Evolutionary conservation across 2,888 invertebrate species (phyloP).

Genomic region (Hirtodrosophila alboralis): DNA sequence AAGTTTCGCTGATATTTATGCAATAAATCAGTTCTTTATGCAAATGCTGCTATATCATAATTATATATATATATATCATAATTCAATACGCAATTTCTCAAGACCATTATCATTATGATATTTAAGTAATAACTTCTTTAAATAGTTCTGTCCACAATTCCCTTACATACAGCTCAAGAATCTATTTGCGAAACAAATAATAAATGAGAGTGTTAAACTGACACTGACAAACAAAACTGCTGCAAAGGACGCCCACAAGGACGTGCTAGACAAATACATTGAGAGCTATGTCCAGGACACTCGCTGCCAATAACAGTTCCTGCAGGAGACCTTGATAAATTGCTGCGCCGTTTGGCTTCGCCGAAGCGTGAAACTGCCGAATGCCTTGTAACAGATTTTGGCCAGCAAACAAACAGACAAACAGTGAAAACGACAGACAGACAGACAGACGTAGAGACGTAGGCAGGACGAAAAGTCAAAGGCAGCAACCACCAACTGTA

Average conservation of each 20-base stretch:
- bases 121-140: conserved; percentile 9
- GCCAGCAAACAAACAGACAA: conserved; percentile 50
- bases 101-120: background rate
- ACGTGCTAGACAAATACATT: conserved; percentile 21
- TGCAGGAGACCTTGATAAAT: conserved; percentile 77
- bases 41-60: too few species aligned
- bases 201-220: conserved; percentile 71
- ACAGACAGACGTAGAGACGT: conserved; percentile 25
- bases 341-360: conserved; percentile 60
- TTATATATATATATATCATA: too few species aligned
- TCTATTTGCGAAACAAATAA: conserved; percentile 59
- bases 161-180: conserved; percentile 32
- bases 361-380: conserved; percentile 67
- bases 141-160: conserved; percentile 21
- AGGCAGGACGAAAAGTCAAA: conserved; percentile 55
- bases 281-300: conserved; percentile 68
- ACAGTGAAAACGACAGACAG: conserved; percentile 16
- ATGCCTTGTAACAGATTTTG: conserved; percentile 80
- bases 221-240: conserved; percentile 58
- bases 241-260: conserved; percentile 63
- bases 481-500: conserved; percentile 63
- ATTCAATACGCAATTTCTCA: too few species aligned
- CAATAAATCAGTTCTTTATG: too few species aligned
- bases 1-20: too few species aligned
- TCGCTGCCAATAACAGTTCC: conserved; percentile 56